A percentile compares a stretch with the other conserved stretches of the same genome.
Evolutionary conservation across 2,888 invertebrate genomes (phyloP).

Genomic region (Napeogenes sylphis): DNA sequence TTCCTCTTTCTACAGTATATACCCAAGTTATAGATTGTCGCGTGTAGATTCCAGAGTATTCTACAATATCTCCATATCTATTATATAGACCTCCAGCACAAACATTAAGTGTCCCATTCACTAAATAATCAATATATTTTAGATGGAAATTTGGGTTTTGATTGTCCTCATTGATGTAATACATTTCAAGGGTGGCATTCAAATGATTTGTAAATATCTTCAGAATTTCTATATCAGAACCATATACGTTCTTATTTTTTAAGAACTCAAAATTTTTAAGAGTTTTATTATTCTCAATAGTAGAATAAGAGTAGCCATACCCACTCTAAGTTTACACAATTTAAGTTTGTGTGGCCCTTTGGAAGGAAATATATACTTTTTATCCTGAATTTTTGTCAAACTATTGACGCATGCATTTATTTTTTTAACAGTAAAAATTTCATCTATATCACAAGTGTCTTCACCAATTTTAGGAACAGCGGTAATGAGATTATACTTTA

Average conservation of each 20-base stretch:
- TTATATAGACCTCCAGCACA: constrained; percentile 59
- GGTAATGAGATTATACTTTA: constrained; percentile 36
- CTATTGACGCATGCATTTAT: constrained; percentile 47
- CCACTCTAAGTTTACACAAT: constrained; percentile 51
- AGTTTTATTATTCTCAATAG: constrained; percentile 37
- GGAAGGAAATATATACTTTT: constrained; percentile 38
- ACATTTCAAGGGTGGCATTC: constrained; percentile 48
- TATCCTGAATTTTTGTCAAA: constrained; percentile 24
- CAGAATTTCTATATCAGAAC: constrained; percentile 53
- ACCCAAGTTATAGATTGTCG: constrained; percentile 53
- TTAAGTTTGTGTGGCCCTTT: constrained; percentile 46
- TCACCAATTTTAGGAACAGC: constrained; percentile 43
- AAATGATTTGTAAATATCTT: constrained; percentile 53
- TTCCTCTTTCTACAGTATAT: constrained; percentile 47
- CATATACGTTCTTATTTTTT: constrained; percentile 34
- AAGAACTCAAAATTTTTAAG: constrained; percentile 45
- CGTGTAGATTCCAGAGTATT: constrained; percentile 57
- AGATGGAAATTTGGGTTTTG: constrained; percentile 38
- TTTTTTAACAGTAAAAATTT: constrained; percentile 26
- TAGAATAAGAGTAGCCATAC: constrained; percentile 46
- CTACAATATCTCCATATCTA: constrained; percentile 50
- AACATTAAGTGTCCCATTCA: constrained; percentile 54
- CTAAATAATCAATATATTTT: constrained; percentile 43
- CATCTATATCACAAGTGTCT: constrained; percentile 39
- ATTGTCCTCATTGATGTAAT: constrained; percentile 43